Conservation (phyloP, 2,888 invertebrate species). For the Lissonota sp. region DNA sequence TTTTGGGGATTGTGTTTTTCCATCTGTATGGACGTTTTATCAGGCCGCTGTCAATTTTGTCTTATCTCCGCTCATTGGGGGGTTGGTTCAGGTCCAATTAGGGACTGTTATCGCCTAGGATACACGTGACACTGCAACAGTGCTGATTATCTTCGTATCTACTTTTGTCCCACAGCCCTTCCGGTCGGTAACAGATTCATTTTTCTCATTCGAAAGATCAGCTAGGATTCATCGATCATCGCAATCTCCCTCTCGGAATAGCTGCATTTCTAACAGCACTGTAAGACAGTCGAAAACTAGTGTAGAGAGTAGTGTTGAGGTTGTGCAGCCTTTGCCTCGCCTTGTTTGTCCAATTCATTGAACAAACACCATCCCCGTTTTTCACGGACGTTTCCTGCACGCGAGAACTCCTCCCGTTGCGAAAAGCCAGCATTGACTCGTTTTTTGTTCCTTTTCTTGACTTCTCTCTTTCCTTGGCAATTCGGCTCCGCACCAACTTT, state of each 20-base stretch:
- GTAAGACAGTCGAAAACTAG: constrained; percentile 14
- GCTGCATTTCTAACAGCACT: constrained; percentile 25
- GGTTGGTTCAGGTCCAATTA: constrained; percentile 22
- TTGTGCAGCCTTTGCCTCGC: constrained; percentile 46
- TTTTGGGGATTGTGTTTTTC: no score
- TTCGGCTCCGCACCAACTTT: constrained; percentile 11
- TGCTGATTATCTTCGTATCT: background rate
- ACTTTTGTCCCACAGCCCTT: constrained; percentile 2
- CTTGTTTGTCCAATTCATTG: constrained; percentile 70
- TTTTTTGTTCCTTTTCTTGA: constrained; percentile 12
- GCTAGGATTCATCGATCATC: constrained; percentile 63
- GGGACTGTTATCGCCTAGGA: constrained; percentile 15
- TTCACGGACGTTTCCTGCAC: constrained; percentile 23
- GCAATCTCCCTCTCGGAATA: constrained; percentile 22
- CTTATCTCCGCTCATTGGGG: constrained; percentile 16
- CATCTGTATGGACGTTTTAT: no score
- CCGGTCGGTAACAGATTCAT: constrained; percentile 40
- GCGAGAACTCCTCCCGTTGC: constrained; percentile 58
- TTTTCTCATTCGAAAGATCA: background rate
- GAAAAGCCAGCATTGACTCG: constrained; percentile 24
- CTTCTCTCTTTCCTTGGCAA: constrained; percentile 35
- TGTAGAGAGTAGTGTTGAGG: constrained; percentile 23
- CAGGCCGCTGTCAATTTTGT: no score
- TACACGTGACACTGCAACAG: constrained; percentile 33
- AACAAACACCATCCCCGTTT: constrained; percentile 60